A percentile compares a stretch with the other conserved stretches of the same genome.
Evolutionary conservation across 2,888 invertebrate species (phyloP).

Genomic region (Zelleria hepariella): DNA sequence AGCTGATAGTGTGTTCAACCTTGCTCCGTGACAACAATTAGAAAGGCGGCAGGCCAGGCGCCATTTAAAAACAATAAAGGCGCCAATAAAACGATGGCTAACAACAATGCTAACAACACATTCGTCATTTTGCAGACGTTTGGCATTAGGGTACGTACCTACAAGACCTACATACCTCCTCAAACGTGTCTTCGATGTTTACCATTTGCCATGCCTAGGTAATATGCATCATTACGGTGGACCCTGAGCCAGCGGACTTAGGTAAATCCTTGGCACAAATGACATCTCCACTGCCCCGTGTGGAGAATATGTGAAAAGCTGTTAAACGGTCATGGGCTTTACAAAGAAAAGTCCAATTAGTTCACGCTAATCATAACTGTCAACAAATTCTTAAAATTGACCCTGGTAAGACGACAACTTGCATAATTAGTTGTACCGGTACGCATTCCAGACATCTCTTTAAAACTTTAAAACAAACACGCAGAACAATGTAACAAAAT

Average conservation of each 20-base stretch:
- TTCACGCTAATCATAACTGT: background rate
- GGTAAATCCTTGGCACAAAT: slow-evolving; percentile 27
- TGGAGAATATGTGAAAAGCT: background rate
- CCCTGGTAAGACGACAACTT: background rate
- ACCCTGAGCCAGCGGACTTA: slow-evolving; percentile 6
- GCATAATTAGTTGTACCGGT: background rate
- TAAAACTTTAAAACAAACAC: background rate
- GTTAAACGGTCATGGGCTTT: background rate
- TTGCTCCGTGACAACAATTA: background rate
- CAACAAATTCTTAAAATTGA: background rate
- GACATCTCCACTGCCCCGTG: slow-evolving; percentile 7
- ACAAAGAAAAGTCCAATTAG: background rate
- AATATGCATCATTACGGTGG: background rate
- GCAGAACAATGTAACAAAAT: slow-evolving; percentile 11
- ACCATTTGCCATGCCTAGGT: background rate
- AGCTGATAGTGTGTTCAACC: background rate
- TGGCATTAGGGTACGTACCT: background rate
- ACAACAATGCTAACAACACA: background rate
- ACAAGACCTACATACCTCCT: background rate
- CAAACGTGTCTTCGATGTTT: background rate
- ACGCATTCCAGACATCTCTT: background rate
- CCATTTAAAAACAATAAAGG: background rate
- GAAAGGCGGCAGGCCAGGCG: background rate
- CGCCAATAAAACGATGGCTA: background rate
- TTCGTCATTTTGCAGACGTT: background rate